A percentile compares a stretch with the other conserved stretches of the same genome.
Conservation (phyloP, 2,888 invertebrate genomes). For the Drosophila birchii region DNA sequence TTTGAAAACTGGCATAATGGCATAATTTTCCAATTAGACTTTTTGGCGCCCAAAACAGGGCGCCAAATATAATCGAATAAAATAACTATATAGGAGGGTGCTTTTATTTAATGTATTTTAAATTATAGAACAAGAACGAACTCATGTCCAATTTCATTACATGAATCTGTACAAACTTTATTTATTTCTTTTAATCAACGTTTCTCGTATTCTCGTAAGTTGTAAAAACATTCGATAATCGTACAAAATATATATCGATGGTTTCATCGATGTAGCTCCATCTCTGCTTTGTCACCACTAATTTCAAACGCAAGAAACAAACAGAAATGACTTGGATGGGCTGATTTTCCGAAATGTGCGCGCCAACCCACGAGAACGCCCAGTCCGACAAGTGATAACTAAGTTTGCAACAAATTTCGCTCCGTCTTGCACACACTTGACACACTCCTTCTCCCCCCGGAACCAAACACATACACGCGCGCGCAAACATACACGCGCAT, state of each 20-base stretch:
- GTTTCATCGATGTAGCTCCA: not conserved
- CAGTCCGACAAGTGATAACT: conserved; percentile 20
- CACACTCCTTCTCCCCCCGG: not conserved
- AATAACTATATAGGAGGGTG: too few relatives aligned
- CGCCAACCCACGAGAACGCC: conserved; percentile 25
- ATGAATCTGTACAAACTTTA: too few relatives aligned
- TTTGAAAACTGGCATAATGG: too few relatives aligned
- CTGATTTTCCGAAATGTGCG: conserved; percentile 34
- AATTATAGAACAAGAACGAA: too few relatives aligned
- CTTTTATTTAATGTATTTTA: too few relatives aligned
- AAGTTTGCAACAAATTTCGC: conserved; percentile 12
- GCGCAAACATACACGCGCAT: conserved; percentile 12
- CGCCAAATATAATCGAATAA: too few relatives aligned
- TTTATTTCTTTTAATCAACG: too few relatives aligned
- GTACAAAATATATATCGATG: not conserved
- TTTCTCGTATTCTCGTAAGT: too few relatives aligned
- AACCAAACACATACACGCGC: conserved; percentile 9
- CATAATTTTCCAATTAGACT: too few relatives aligned
- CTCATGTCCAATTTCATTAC: too few relatives aligned
- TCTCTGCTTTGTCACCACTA: not conserved
- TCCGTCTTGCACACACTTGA: conserved; percentile 11
- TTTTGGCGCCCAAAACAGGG: too few relatives aligned
- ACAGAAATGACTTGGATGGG: conserved; percentile 5
- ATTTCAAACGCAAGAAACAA: conserved; percentile 1
- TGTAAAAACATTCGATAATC: too few relatives aligned